These are phyloP conservation scores for Nomada flava DNA, from an alignment of 2,888 invertebrate species.

Conservation along the genomic window DNA sequence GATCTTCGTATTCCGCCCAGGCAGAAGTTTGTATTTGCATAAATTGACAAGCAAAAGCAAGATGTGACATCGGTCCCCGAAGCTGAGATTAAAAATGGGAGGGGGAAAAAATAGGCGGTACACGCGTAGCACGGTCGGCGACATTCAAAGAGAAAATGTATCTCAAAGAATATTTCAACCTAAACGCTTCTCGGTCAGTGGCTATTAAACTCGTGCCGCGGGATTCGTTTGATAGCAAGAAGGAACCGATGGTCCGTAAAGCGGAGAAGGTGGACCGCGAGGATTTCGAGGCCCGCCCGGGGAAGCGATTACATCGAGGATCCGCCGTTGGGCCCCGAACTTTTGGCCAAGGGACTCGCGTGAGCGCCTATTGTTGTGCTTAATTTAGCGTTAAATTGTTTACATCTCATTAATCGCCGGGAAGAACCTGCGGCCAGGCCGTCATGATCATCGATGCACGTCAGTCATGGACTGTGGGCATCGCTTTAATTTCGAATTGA, in stretches of 20 bases:
- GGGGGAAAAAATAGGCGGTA: not conserved
- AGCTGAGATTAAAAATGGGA: not conserved
- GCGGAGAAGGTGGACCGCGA: slow-evolving; percentile 50
- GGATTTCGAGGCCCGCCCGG: slow-evolving; percentile 37
- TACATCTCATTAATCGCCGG: slow-evolving; percentile 83
- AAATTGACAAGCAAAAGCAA: slow-evolving; percentile 1
- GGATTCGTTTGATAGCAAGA: slow-evolving; percentile 66
- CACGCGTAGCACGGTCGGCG: not conserved
- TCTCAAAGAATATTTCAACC: slow-evolving; percentile 41
- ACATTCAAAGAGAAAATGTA: slow-evolving; percentile 46
- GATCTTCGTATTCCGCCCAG: not conserved
- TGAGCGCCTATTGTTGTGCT: slow-evolving; percentile 80
- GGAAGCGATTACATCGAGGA: slow-evolving; percentile 67
- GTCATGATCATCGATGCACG: slow-evolving; percentile 81
- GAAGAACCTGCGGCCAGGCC: slow-evolving; percentile 70
- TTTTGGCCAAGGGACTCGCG: slow-evolving; percentile 61
- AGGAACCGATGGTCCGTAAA: slow-evolving; percentile 73
- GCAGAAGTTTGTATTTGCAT: not conserved
- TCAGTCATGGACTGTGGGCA: slow-evolving; percentile 77
- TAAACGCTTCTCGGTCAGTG: slow-evolving; percentile 49
- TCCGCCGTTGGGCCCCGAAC: slow-evolving; percentile 34
- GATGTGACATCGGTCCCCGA: not conserved
- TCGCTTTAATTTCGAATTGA: slow-evolving; percentile 79
- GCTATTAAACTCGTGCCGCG: slow-evolving; percentile 50
- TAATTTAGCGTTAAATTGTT: slow-evolving; percentile 84